phyloP scores from a whole-genome alignment of 2,113 vertebrate species.

The Pao palembangensis region DNA sequence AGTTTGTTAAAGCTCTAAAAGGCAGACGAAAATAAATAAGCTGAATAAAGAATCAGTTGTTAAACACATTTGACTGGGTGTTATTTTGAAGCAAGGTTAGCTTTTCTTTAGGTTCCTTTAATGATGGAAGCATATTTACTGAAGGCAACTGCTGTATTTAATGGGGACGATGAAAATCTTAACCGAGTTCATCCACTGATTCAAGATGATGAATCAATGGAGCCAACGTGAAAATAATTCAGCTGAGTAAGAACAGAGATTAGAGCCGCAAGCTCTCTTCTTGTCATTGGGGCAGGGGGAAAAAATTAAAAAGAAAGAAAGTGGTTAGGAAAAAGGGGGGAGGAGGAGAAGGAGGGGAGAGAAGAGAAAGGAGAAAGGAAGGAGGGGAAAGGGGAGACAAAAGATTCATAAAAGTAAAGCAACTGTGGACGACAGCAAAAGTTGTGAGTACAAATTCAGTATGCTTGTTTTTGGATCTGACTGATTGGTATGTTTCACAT shows the following conservation, averaged over 20 bases:
- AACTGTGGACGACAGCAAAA: constrained; percentile 62
- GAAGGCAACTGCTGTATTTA: no score
- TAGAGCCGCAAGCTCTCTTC: neutral
- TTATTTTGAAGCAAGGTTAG: no score
- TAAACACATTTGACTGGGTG: no score
- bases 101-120: no score
- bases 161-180: no score
- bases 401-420: constrained; percentile 66
- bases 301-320: constrained; percentile 36
- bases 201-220: neutral
- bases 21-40: no score
- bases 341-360: constrained; percentile 31
- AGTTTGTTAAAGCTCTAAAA: no score
- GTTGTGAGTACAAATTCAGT: constrained; percentile 66
- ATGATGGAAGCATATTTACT: no score
- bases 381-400: constrained; percentile 64
- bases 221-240: no score
- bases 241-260: neutral
- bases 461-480: constrained; percentile 29
- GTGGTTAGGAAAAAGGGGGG: constrained; percentile 29
- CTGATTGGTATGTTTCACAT: constrained; percentile 19
- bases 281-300: constrained; percentile 1
- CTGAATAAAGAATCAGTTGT: no score
- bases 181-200: neutral
- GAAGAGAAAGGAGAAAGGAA: constrained; percentile 40